phyloP scores from a whole-genome alignment of 1,140 invertebrate genomes.

The Holotrichia oblita region DNA sequence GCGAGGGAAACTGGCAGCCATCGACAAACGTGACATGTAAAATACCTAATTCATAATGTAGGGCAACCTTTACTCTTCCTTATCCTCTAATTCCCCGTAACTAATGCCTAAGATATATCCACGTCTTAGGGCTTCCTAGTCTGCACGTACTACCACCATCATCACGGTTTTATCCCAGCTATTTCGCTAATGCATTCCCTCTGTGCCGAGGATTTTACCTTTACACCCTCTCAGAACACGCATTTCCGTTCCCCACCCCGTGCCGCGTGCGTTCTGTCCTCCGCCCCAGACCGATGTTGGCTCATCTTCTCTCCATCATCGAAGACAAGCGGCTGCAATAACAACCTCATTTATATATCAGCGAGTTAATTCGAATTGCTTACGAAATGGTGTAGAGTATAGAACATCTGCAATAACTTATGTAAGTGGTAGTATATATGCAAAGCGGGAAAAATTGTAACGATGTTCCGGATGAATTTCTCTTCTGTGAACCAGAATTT shows the following conservation, averaged over 20 bases:
- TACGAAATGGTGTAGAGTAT: too few relatives aligned
- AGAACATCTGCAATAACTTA: too few relatives aligned
- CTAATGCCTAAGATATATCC: constrained; percentile 48
- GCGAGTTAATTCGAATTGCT: too few relatives aligned
- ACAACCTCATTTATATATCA: too few relatives aligned
- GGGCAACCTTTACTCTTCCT: constrained; percentile 41
- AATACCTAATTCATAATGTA: constrained; percentile 42
- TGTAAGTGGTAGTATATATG: too few relatives aligned
- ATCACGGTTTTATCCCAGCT: constrained; percentile 47
- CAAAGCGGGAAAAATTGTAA: too few relatives aligned
- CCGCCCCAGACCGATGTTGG: background rate
- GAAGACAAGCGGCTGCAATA: too few relatives aligned
- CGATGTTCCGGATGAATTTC: too few relatives aligned
- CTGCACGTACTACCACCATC: constrained; percentile 47
- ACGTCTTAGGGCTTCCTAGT: constrained; percentile 46
- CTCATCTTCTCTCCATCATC: too few relatives aligned
- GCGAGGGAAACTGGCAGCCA: constrained; percentile 13
- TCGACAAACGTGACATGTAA: constrained; percentile 38
- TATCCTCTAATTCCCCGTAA: constrained; percentile 43
- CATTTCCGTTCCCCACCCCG: constrained; percentile 23
- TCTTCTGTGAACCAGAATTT: too few relatives aligned
- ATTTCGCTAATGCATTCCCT: constrained; percentile 48
- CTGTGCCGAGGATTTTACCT: constrained; percentile 46
- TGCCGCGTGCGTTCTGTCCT: constrained; percentile 1
- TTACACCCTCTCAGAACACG: constrained; percentile 33